These are phyloP conservation scores for Caenorhabditis inopinata DNA, from an alignment of 1,140 invertebrate genomes.

Conservation along the genomic window DNA sequence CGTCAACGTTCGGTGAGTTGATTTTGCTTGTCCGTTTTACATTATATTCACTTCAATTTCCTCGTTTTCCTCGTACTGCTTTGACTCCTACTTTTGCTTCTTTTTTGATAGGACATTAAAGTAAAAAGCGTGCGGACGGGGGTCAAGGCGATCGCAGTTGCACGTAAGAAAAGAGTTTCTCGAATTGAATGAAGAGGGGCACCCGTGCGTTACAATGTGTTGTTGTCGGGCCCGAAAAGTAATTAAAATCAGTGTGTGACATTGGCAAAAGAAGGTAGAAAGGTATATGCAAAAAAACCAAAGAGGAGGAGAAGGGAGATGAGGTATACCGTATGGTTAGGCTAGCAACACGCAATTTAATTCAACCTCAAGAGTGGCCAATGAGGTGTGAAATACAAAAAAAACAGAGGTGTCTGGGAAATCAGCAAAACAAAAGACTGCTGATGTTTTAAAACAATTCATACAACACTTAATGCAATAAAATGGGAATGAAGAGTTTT, in stretches of 20 bases:
- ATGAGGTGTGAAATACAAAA: slow-evolving; percentile 32
- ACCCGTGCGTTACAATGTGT: slow-evolving; percentile 32
- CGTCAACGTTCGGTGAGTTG: slow-evolving; percentile 52
- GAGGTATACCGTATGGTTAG: not conserved
- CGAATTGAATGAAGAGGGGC: slow-evolving; percentile 10
- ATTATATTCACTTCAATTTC: slow-evolving; percentile 2
- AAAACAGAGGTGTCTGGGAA: not conserved
- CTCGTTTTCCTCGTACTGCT: too few relatives aligned
- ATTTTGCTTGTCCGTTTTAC: not conserved
- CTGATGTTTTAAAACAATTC: too few relatives aligned
- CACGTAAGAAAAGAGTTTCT: slow-evolving; percentile 31
- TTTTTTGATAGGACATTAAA: slow-evolving; percentile 22
- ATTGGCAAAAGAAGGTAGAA: slow-evolving; percentile 19
- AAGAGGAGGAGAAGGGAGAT: not conserved
- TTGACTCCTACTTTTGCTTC: not conserved
- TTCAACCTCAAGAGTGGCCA: slow-evolving; percentile 17
- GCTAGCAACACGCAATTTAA: slow-evolving; percentile 25
- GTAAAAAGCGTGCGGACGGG: slow-evolving; percentile 27
- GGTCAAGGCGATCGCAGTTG: slow-evolving; percentile 22
- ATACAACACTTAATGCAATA: too few relatives aligned
- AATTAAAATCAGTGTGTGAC: slow-evolving; percentile 34
- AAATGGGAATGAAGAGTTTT: too few relatives aligned
- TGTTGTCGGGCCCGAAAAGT: slow-evolving; percentile 15
- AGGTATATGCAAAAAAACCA: not conserved
- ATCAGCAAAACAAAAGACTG: too few relatives aligned